These are phyloP conservation scores for Heptranchias perlo DNA, from an alignment of 2,113 vertebrate species.

Conservation along the genomic window DNA sequence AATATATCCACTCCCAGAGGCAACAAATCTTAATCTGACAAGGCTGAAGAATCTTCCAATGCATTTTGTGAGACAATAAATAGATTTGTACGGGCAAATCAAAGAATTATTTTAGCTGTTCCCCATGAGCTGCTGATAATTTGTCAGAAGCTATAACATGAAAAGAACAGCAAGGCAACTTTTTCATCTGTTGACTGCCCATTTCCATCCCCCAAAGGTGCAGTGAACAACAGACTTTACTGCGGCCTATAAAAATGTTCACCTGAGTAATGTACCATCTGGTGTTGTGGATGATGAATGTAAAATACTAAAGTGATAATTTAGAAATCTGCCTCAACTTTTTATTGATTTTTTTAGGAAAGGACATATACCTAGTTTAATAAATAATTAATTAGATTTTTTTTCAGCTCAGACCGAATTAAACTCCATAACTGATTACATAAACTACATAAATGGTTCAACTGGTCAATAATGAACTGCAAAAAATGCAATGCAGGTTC, in stretches of 20 bases:
- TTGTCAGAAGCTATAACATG: neutral
- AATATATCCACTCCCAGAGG: neutral
- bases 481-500: neutral
- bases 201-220: neutral
- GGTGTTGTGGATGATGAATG: neutral
- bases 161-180: neutral
- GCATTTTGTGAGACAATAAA: neutral
- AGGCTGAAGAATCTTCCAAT: neutral
- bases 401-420: no score
- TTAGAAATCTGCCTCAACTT: neutral
- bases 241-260: slow-evolving; percentile 18
- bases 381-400: neutral
- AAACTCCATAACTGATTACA: neutral
- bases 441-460: neutral
- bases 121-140: neutral
- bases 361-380: neutral
- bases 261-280: slow-evolving; percentile 33
- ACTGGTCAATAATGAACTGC: neutral
- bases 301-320: neutral
- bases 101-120: neutral
- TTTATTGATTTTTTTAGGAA: neutral
- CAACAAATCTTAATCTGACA: neutral
- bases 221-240: slow-evolving; percentile 22
- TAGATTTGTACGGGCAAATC: neutral
- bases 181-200: neutral